Base-by-base conservation (phyloP, 2,113 vertebrate species). In the Syrmaticus mikado region DNA sequence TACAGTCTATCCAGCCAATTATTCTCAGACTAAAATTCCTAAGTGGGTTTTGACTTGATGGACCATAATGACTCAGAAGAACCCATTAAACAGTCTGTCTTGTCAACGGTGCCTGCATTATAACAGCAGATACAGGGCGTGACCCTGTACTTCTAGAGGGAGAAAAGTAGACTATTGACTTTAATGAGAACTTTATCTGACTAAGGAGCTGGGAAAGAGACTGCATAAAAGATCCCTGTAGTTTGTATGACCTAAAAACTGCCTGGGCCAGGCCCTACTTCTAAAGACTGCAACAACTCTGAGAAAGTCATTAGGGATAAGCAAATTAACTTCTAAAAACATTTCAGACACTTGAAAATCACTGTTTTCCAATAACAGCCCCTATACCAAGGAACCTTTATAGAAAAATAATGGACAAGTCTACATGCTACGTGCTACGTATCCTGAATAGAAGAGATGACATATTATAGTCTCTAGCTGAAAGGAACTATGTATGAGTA, bases 11-110 rank as follows among this genome's bases (percentile, higher is more conserved):
- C 65, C 85, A 86, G 76, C 89, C 97, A 97, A 97, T 97, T 98
- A 97, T 95, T 97, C 85, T 95, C 96, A 95, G 95, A 96, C 90
- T 96, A 85, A 96, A 98, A 97, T 96, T 97, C 94, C 92, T 96
- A 97, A 95, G 93, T 94, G 95, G 94, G 55, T 96, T 96, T 96
- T 97, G 97, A 97, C 97, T 98, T 98, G 97, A 98, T 97, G 93
- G 96, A 97, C 97, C 97, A 97, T 97, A 97, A 98, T 97, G 96
- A 96, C 95, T 97, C 89, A 77, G 72, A 96, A 94, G 97, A 97
- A 91, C 64, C 83, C 89, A 95, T 96, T 97, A 95, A 97, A 96
- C 95, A 97, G 92, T 97, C 95, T 94, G 81, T 97, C 97, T 97
- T 98, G 96, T 97, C 97, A 97, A 92, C 72, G 92, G 91, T 97